phyloP scores from a whole-genome alignment of 1,140 invertebrate genomes.

The Apis dorsata region DNA sequence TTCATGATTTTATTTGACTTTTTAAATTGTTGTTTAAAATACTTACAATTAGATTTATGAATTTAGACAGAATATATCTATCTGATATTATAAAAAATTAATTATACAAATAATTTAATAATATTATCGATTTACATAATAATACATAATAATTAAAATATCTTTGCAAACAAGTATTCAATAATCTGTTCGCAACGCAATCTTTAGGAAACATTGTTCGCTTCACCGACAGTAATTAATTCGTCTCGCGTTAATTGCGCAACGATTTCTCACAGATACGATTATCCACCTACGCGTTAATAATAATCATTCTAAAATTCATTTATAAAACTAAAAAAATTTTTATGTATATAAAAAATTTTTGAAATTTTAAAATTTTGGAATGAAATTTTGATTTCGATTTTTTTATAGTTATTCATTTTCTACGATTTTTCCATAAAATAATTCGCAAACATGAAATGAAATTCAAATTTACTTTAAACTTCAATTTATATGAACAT shows the following conservation, averaged over 20 bases:
- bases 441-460: too few relatives aligned
- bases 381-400: too few relatives aligned
- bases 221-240: background rate
- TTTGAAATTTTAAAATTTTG: too few relatives aligned
- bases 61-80: background rate
- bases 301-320: background rate
- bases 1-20: too few relatives aligned
- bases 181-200: background rate
- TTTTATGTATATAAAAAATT: too few relatives aligned
- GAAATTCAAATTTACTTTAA: too few relatives aligned
- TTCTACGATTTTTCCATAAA: too few relatives aligned
- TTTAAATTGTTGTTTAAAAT: too few relatives aligned
- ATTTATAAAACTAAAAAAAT: background rate
- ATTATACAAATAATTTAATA: background rate
- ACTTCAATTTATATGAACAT: too few relatives aligned
- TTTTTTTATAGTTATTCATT: too few relatives aligned
- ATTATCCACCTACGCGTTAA: background rate
- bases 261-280: background rate
- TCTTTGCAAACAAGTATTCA: background rate
- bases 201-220: background rate
- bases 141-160: background rate
- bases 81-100: background rate
- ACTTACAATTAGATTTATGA: background rate
- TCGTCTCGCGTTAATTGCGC: slow-evolving; percentile 6
- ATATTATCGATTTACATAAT: background rate